Evolutionary conservation across 2,888 invertebrate genomes (phyloP).

Genomic region (Rhamnusium bicolor): DNA sequence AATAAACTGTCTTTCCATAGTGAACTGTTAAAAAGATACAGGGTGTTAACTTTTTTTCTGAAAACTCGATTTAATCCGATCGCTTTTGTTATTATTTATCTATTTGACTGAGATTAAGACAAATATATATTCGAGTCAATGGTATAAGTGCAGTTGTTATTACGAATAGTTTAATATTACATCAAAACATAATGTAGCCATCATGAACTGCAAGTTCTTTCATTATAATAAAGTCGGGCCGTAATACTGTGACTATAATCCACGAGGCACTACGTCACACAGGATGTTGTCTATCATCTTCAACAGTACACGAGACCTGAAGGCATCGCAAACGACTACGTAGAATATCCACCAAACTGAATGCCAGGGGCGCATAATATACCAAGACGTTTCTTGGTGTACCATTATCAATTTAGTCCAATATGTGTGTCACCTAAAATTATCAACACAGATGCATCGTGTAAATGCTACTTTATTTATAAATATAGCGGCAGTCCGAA

Average conservation of each 20-base stretch:
- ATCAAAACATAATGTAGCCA: background rate
- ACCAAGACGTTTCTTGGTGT: background rate
- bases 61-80: no score
- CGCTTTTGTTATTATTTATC: no score
- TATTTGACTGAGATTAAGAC: no score
- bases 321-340: background rate
- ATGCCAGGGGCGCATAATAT: background rate
- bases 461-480: constrained; percentile 6
- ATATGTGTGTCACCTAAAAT: constrained; percentile 24
- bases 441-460: constrained; percentile 19
- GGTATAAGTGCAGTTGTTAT: no score
- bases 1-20: no score
- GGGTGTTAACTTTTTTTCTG: no score
- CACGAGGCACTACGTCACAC: constrained; percentile 52
- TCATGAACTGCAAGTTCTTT: background rate
- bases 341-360: background rate
- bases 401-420: background rate
- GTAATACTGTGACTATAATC: constrained; percentile 34
- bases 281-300: constrained; percentile 57
- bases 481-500: background rate
- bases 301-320: constrained; percentile 33
- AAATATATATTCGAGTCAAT: no score
- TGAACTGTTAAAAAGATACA: no score
- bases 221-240: background rate
- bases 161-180: background rate